These are phyloP conservation scores for Zosterops japonicus DNA, from an alignment of 2,113 vertebrate genomes.

Conservation along the genomic window DNA sequence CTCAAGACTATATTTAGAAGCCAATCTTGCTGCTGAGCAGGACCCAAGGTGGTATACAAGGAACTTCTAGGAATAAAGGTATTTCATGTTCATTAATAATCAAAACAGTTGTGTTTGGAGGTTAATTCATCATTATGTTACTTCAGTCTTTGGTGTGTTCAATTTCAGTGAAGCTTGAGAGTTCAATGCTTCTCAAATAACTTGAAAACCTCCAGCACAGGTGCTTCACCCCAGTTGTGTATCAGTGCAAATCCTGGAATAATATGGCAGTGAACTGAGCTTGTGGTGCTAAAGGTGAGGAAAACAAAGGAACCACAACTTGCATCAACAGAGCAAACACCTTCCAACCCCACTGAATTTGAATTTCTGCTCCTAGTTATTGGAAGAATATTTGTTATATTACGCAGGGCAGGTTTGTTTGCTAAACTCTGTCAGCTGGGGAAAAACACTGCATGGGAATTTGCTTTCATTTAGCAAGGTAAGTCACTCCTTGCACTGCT, in stretches of 20 bases:
- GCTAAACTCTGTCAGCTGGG: slow-evolving; percentile 14
- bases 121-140: not conserved
- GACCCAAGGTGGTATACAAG: not conserved
- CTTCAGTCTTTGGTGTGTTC: not conserved
- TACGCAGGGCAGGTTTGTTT: slow-evolving; percentile 44
- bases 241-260: not conserved
- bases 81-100: not conserved
- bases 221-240: not conserved
- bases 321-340: not conserved
- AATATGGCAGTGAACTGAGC: not conserved
- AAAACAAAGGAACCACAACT: slow-evolving; percentile 1
- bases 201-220: not conserved
- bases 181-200: not conserved
- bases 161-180: not conserved
- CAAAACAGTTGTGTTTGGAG: not conserved
- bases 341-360: not conserved
- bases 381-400: slow-evolving; percentile 10
- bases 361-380: not conserved
- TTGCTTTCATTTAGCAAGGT: slow-evolving; percentile 58
- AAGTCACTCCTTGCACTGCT: not conserved
- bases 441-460: slow-evolving; percentile 29
- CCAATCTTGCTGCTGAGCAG: not conserved
- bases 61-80: not conserved
- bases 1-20: slow-evolving; percentile 21
- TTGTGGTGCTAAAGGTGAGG: not conserved